These are phyloP conservation scores for Ridgeia piscesae DNA, from an alignment of 1,140 invertebrate species.

Conservation along the genomic window DNA sequence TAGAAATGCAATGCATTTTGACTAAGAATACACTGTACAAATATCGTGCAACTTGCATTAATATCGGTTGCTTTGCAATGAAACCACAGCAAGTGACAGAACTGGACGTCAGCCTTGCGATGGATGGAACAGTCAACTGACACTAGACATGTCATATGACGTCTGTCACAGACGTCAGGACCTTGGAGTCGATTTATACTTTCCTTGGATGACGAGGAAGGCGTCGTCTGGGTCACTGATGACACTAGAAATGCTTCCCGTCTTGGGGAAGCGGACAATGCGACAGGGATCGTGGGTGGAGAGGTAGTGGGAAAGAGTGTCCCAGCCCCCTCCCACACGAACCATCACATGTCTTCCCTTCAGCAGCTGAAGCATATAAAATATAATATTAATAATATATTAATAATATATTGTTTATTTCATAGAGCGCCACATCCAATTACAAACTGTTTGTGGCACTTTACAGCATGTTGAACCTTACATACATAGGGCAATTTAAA, in stretches of 20 bases:
- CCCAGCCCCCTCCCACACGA: constrained; percentile 94
- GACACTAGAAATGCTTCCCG: not conserved
- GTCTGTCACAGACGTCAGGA: constrained; percentile 7
- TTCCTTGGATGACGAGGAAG: not conserved
- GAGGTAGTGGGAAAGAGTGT: constrained; percentile 91
- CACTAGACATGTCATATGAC: not conserved
- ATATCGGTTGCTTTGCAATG: not conserved
- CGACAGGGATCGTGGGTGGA: constrained; percentile 92
- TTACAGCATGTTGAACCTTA: no score
- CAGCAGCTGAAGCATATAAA: constrained; percentile 31
- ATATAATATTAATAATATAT: no score
- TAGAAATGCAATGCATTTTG: not conserved
- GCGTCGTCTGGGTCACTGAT: not conserved
- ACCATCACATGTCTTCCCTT: constrained; percentile 85
- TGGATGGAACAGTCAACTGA: not conserved
- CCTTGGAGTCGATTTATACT: not conserved
- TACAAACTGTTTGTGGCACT: no score
- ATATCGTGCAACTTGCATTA: not conserved
- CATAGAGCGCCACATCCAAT: no score
- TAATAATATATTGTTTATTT: no score
- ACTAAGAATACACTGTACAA: not conserved
- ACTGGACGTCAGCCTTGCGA: not conserved
- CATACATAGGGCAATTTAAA: no score
- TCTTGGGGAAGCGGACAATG: constrained; percentile 40
- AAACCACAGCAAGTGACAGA: not conserved